Evolutionary conservation across 2,113 vertebrate genomes (phyloP).

Genomic region (Pterocles burchelli): DNA sequence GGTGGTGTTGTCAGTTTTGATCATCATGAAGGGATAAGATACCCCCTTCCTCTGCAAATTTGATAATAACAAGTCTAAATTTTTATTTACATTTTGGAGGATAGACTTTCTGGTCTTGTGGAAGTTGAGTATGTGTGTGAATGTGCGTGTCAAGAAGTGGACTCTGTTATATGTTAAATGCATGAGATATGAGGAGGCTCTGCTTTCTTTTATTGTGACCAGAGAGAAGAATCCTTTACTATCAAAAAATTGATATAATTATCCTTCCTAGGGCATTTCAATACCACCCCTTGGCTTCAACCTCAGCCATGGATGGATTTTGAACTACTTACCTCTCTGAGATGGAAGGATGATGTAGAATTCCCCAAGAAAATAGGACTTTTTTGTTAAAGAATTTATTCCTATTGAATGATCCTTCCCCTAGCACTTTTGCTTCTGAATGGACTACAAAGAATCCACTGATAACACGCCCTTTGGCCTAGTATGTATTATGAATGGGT

Average conservation of each 20-base stretch:
- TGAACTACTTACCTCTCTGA: neutral
- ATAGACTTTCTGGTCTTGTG: neutral
- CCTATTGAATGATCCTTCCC: neutral
- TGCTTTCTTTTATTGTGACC: neutral
- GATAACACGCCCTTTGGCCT: neutral
- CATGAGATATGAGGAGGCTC: neutral
- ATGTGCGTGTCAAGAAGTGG: neutral
- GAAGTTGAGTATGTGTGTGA: neutral
- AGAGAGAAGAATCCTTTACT: neutral
- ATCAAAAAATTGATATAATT: neutral
- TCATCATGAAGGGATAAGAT: neutral
- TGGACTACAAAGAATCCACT: neutral
- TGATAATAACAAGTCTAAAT: neutral
- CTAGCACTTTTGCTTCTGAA: neutral
- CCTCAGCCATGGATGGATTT: neutral
- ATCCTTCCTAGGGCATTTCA: neutral
- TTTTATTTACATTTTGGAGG: neutral
- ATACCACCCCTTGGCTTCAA: neutral
- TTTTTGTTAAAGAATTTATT: neutral
- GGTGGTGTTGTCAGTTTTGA: neutral
- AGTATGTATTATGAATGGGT: neutral
- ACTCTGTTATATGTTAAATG: neutral
- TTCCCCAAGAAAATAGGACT: neutral
- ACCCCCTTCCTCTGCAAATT: neutral
- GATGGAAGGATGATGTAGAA: neutral